Percentiles rank a stretch among this genome's conserved stretches.
These are phyloP conservation scores for Dryobota labecula DNA, from an alignment of 2,888 invertebrate genomes.

Conservation along the genomic window DNA sequence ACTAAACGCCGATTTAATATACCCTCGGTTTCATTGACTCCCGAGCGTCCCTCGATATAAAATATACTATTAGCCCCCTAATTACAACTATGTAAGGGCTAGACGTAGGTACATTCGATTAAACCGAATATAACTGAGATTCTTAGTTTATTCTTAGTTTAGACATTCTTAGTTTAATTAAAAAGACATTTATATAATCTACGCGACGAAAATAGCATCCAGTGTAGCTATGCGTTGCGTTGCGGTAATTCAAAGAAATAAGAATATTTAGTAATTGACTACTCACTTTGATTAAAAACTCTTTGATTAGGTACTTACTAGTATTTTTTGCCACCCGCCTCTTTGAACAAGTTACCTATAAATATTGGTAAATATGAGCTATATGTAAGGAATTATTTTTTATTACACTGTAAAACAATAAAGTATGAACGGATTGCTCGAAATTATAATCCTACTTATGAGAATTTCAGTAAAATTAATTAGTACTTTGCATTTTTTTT, in stretches of 20 bases:
- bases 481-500: background rate
- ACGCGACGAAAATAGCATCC: constrained; percentile 20
- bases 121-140: constrained; percentile 2
- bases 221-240: background rate
- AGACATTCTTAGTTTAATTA: constrained; percentile 29
- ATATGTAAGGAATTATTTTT: background rate
- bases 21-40: too few species aligned
- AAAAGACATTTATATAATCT: constrained; percentile 24
- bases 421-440: background rate
- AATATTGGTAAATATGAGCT: background rate
- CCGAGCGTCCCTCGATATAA: too few species aligned
- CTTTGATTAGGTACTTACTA: background rate
- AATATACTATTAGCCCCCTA: constrained; percentile 8
- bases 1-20: too few species aligned
- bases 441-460: background rate
- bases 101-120: constrained; percentile 12
- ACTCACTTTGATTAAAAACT: background rate
- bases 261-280: background rate
- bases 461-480: background rate
- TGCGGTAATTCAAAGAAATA: background rate
- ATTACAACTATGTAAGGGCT: constrained; percentile 30
- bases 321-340: background rate
- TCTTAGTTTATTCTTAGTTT: too few species aligned
- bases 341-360: background rate
- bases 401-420: background rate